Evolutionary conservation across 2,797 vertebrate genomes (phyloP).

Genomic region (Siniperca obscura): DNA sequence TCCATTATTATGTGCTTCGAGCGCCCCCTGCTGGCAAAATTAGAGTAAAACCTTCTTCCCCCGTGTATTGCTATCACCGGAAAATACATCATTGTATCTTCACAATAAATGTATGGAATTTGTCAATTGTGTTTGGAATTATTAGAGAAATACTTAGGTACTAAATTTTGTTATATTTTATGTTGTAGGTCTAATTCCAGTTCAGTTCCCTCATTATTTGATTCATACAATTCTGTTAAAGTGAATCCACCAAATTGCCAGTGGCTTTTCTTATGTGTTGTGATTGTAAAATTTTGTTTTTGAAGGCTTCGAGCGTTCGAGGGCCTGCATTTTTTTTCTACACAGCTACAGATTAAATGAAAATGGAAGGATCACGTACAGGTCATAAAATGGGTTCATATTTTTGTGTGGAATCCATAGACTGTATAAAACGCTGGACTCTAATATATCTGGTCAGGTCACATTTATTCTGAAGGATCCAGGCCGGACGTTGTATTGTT

Average conservation of each 20-base stretch:
- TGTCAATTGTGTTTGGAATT: neutral
- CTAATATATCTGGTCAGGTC: rapidly evolving
- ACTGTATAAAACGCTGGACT: neutral
- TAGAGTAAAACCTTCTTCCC: rapidly evolving
- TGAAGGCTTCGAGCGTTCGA: neutral
- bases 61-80: neutral
- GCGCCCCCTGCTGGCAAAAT: slow-evolving; percentile 1
- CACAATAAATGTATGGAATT: slow-evolving; percentile 35
- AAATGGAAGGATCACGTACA: rapidly evolving
- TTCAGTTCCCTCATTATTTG: neutral
- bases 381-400: rapidly evolving
- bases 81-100: neutral
- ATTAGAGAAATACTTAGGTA: neutral
- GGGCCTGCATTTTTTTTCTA: neutral
- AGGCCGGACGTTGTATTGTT: slow-evolving; percentile 8
- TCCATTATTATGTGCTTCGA: neutral
- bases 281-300: neutral
- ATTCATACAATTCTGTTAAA: neutral
- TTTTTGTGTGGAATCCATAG: neutral
- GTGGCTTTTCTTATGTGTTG: neutral
- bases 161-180: neutral
- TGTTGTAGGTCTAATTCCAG: rapidly evolving
- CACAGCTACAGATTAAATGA: neutral
- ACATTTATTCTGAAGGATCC: slow-evolving; percentile 47
- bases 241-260: neutral